Percentiles rank a stretch among this genome's conserved stretches.
Conservation (phyloP, 2,888 invertebrate genomes). For the Lepidonotus clava region DNA sequence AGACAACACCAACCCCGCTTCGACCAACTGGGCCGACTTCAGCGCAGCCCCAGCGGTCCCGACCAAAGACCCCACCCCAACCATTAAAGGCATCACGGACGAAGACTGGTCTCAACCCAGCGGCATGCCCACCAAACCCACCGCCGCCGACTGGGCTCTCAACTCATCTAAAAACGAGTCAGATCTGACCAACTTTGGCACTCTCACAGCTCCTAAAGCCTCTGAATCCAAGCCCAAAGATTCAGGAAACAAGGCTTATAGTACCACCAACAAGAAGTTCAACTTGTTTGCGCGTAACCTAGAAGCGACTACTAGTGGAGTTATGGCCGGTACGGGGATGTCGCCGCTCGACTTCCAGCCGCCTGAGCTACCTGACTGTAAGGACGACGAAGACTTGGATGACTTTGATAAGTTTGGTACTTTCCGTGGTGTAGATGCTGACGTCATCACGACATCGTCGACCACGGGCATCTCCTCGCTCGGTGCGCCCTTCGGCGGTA, state of each 20-base stretch:
- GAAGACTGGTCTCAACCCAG: no score
- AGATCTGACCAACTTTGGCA: slow-evolving; percentile 41
- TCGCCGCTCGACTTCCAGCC: slow-evolving; percentile 61
- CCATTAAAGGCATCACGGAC: neutral
- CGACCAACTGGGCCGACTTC: slow-evolving; percentile 40
- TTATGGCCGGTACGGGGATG: slow-evolving; percentile 55
- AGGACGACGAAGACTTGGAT: slow-evolving; percentile 59
- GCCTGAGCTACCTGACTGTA: slow-evolving; percentile 60
- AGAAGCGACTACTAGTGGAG: neutral
- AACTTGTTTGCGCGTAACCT: slow-evolving; percentile 57
- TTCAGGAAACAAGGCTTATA: neutral
- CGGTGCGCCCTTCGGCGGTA: slow-evolving; percentile 43
- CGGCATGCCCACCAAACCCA: neutral
- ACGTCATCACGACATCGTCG: neutral
- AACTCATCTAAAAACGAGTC: slow-evolving; percentile 43
- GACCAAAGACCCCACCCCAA: neutral
- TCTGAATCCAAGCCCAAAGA: neutral
- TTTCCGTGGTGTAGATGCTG: slow-evolving; percentile 55
- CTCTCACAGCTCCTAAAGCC: neutral
- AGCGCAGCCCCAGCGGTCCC: neutral
- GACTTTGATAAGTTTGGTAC: slow-evolving; percentile 64
- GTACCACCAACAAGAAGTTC: slow-evolving; percentile 8
- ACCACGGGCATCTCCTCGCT: slow-evolving; percentile 34
- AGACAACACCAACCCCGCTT: neutral
- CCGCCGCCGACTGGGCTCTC: slow-evolving; percentile 3